phyloP scores from a whole-genome alignment of 2,888 invertebrate species.

The Hirudinaria manillensis region DNA sequence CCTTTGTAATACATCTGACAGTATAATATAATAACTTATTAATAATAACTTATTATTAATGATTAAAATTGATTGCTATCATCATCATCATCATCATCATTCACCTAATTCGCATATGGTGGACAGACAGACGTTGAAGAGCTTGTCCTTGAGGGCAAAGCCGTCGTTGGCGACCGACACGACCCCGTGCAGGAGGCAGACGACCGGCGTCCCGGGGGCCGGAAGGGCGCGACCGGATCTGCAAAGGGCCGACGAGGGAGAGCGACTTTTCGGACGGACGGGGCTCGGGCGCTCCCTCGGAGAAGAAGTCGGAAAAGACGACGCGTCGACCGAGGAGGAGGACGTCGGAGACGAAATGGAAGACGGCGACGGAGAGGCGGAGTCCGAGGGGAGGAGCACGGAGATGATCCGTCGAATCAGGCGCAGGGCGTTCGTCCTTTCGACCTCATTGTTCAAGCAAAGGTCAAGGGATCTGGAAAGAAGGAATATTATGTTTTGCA shows the following conservation, averaged over 20 bases:
- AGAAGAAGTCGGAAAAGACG: too few relatives aligned
- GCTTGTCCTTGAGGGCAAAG: constrained; percentile 69
- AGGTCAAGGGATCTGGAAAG: constrained; percentile 74
- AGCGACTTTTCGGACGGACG: too few relatives aligned
- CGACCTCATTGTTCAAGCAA: constrained; percentile 71
- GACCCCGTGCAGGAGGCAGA: constrained; percentile 67
- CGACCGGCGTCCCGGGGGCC: background rate
- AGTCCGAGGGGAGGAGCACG: constrained; percentile 67
- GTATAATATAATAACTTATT: too few relatives aligned
- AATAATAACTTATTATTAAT: too few relatives aligned
- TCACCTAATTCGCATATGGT: constrained; percentile 79
- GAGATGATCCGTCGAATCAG: constrained; percentile 69
- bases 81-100: background rate
- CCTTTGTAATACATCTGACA: too few relatives aligned
- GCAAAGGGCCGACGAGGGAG: too few relatives aligned
- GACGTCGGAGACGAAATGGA: background rate
- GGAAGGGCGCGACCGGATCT: background rate
- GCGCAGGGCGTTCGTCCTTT: constrained; percentile 82
- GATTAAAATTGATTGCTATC: too few relatives aligned
- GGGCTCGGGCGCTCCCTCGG: too few relatives aligned
- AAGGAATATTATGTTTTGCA: background rate
- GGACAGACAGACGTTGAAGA: constrained; percentile 77
- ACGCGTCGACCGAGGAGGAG: background rate
- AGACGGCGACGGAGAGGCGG: constrained; percentile 54
- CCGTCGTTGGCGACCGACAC: constrained; percentile 76